Evolutionary conservation across 2,888 invertebrate genomes (phyloP).

Genomic region (Andrena praecox): DNA sequence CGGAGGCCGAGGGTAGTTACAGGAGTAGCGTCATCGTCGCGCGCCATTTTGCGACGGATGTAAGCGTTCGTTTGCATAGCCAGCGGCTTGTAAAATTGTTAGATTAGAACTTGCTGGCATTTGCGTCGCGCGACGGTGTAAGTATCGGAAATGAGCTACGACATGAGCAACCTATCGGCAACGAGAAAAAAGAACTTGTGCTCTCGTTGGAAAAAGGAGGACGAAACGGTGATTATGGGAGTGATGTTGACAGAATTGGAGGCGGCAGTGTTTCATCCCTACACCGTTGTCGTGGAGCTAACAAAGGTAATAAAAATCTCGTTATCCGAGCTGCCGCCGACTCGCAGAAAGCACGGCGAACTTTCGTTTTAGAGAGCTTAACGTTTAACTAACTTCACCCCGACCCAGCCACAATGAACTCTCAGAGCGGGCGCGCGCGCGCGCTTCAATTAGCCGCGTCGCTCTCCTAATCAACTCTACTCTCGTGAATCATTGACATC

Average conservation of each 20-base stretch:
- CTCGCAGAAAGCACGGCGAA: slow-evolving; percentile 6
- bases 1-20: neutral
- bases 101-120: slow-evolving; percentile 14
- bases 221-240: neutral
- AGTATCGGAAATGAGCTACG: neutral
- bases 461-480: slow-evolving; percentile 40
- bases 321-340: slow-evolving; percentile 33
- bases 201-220: neutral
- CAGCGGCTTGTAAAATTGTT: slow-evolving; percentile 9
- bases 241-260: neutral
- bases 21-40: neutral
- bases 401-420: slow-evolving; percentile 24
- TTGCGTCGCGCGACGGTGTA: neutral
- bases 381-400: slow-evolving; percentile 9
- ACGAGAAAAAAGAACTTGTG: neutral
- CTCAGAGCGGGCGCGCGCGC: slow-evolving; percentile 6
- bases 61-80: slow-evolving; percentile 15
- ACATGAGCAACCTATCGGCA: neutral
- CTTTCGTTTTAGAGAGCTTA: slow-evolving; percentile 17
- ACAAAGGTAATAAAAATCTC: slow-evolving; percentile 40
- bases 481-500: slow-evolving; percentile 56
- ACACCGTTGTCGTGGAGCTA: neutral
- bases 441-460: slow-evolving; percentile 51
- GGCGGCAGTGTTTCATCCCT: neutral
- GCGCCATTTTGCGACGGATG: neutral